Base-by-base conservation (phyloP, 2,888 invertebrate species). In the Linyphia triangularis region DNA sequence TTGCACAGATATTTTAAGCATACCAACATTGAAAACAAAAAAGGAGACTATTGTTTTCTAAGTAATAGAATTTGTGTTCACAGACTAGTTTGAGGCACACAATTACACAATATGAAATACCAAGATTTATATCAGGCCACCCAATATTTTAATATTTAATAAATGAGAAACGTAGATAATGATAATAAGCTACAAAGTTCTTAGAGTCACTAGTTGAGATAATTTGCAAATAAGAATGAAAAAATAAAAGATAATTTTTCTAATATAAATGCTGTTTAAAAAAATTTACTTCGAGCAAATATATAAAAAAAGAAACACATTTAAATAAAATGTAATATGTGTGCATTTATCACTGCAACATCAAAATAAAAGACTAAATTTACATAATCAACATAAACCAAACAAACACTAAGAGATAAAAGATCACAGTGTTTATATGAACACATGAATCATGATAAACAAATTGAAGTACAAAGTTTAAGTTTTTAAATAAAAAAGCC, bases 401-500 rank as follows among this genome's bases (percentile, higher is more conserved):
- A 77, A 37, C 28, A 75, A 40, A 59, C 37, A 65, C 40, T 37
- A 72, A 79, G 19, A 43, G 51, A 67, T 16, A 78, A 86, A 81
- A 86, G 86, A 86, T 86, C 86, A 86, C 86, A 86, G 86, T 30
- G 33, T 59, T 57, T 79, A 30, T 79, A 72, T 85, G 85, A 85
- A 85, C 85, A 85, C 85, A 85, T 78, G 19, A 85, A 19, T 70
- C 72, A 78, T 43, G 24, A 43, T 67, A 37, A 77, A 57, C 28
- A 70, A 81, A 65, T 73, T 81, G 43, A 86, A 86, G 86, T 86
- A 86, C 86, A 77, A 86, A 85, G 72, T 72, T 86, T 79, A 85
- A 86, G 81, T 70, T 30, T 59, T 63, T 73, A 70, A 78, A 78
- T 51, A 63, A 77, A 51, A 72, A 57, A 59, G 30, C 22, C 51